Evolutionary conservation across 2,113 vertebrate species (phyloP), one percentile per base, ranked within the genome.

Genomic region (Paramisgurnus dabryanus): DNA sequence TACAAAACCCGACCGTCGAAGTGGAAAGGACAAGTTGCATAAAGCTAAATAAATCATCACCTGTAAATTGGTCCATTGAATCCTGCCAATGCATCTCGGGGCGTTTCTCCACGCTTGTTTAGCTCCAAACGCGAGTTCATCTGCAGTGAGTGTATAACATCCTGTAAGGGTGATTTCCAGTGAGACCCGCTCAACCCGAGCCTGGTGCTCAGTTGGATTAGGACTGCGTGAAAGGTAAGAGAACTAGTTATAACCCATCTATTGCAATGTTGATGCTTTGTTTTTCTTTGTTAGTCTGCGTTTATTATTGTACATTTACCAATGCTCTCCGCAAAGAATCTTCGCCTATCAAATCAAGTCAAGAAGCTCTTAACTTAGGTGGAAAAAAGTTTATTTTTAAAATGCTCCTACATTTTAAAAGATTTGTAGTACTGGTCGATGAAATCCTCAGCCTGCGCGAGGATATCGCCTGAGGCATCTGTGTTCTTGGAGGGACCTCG

Each of bases 21-120:
- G 60, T 9, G 6, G 12, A 58, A 40, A 3, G 1, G 1, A 5
- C 7, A 41, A 53, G 41, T 17, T 41, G 13, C 22, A 0, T n/a
- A 0, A n/a, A 22, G 4, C 9, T 4, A 40, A 58, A 18, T 34
- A 47, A 18, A 22, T 3, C 41, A 3, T 12, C 82, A 96, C 95
- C 93, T 95, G 93, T 2, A 96, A 91, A 12, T 95, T 95, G 70
- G 94, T 87, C 95, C 95, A 96, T 87, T 96, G 95, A 87, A 96
- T 96, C 58, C 95, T 92, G 27, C 95, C 95, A 0, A 96, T 95
- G 80, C 95, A 96, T 27, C 95, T 86, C 0, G 95, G 95, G 0
- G 95, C 95, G 0, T 96, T 96, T 83, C 95, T 92, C 95, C 95
- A 96, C 57, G 94, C 95, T 76, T 93, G 93, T 80, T 94, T 95